Percentiles rank a stretch among this genome's conserved stretches.
phyloP scores from a whole-genome alignment of 2,797 vertebrate genomes.

The Harpagifer antarcticus region DNA sequence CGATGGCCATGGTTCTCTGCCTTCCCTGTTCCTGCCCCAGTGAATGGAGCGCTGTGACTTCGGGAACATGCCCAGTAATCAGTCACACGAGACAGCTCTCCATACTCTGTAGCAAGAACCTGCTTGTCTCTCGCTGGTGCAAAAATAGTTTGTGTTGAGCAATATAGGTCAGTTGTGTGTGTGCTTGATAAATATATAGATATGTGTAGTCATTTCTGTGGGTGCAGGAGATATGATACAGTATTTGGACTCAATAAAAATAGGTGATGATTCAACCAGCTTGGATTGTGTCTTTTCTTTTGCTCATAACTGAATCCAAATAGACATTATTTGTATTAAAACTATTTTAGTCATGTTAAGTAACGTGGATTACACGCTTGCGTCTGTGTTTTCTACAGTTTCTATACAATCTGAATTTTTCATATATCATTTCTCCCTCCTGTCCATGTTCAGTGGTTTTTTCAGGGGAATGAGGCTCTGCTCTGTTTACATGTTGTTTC shows the following conservation, averaged over 20 bases:
- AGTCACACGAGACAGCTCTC: slow-evolving; percentile 51
- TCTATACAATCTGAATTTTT: not conserved
- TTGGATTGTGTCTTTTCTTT: not conserved
- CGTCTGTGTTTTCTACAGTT: not conserved
- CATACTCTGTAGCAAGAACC: slow-evolving; percentile 55
- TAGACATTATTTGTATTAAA: not conserved
- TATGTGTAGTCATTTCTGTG: slow-evolving; percentile 26
- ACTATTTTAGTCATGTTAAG: not conserved
- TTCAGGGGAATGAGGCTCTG: not conserved
- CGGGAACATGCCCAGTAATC: slow-evolving; percentile 24
- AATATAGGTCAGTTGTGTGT: slow-evolving; percentile 68
- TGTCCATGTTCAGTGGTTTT: slow-evolving; percentile 3
- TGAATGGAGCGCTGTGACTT: slow-evolving; percentile 54
- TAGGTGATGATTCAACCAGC: not conserved
- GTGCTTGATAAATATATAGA: slow-evolving; percentile 34
- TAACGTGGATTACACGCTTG: not conserved
- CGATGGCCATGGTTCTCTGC: slow-evolving; percentile 60
- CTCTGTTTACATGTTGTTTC: not conserved
- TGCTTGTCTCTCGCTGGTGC: slow-evolving; percentile 60
- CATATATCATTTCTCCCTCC: not conserved
- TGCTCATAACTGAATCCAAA: not conserved
- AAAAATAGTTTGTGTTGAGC: slow-evolving; percentile 69
- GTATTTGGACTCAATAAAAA: too few relatives aligned
- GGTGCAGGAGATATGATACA: slow-evolving; percentile 36
- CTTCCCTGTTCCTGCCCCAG: slow-evolving; percentile 53